Evolutionary conservation across 2,888 invertebrate species (phyloP), one percentile per base, ranked within the genome.

Genomic region (Leucophora obtusa): DNA sequence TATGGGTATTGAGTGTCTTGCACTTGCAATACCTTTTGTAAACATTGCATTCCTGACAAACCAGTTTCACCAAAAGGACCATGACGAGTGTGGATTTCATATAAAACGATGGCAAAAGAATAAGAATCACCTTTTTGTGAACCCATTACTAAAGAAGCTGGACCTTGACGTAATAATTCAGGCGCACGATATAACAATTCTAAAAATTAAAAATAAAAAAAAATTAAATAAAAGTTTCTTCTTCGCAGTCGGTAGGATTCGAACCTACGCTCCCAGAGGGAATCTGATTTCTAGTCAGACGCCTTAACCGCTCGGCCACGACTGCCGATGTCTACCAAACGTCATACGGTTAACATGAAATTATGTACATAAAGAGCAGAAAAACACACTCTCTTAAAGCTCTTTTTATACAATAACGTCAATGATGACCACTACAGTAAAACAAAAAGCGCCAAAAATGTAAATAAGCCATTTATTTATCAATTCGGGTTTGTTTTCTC

Each of bases 81-180:
- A 79, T 94, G 93, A 0, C 98, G 91, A 14, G 95, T 94, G 87
- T 97, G 95, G 83, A 98, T 92, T 90, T 98, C 98, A 88, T 96
- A 97, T 58, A 98, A 91, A 63, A 98, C 93, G 62, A 98, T 94
- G 0, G 94, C 95, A 89, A 98, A 98, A 0, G 96, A 95, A 88
- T 96, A 96, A 50, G 95, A 93, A 88, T 97, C 97, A 0, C 95
- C 96, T 84, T 94, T 94, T 84, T 95, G 95, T 0, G 93, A 92
- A 0, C 94, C 95, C 79, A 86, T 85, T 6, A 91, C 89, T 33
- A 90, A 82, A 0, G 89, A 87, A 2, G 87, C 85, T 7, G 90
- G 89, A 79, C 89, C 92, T 87, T 86, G 84, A 84, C 94, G 87
- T 86, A 97, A 91, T 6, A 96, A 91, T 89, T 97, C 97, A 1